A percentile compares a stretch with the other conserved stretches of the same genome.
phyloP scores from a whole-genome alignment of 2,113 vertebrate species.

The Otolemur garnettii region DNA sequence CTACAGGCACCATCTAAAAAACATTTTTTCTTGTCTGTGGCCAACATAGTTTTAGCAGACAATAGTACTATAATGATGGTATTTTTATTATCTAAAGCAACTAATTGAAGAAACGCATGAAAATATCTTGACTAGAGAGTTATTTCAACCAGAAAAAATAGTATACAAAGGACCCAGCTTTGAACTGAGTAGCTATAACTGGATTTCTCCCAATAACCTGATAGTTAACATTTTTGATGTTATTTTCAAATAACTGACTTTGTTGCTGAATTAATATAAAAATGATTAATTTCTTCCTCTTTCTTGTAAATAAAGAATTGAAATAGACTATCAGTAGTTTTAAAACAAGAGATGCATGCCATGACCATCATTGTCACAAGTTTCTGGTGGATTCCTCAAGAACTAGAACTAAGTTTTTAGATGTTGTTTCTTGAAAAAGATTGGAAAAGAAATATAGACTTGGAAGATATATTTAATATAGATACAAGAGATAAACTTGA shows the following conservation, averaged over 20 bases:
- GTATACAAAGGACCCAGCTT: neutral
- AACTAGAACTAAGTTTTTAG: neutral
- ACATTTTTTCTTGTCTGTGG: neutral
- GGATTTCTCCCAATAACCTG: neutral
- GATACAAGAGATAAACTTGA: neutral
- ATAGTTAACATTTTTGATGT: neutral
- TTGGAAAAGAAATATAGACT: neutral
- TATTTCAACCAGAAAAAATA: neutral
- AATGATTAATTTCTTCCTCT: neutral
- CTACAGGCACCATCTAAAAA: neutral
- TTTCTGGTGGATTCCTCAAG: neutral
- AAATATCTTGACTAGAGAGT: neutral
- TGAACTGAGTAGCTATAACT: neutral
- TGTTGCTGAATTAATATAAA: neutral
- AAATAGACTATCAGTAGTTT: conserved; percentile 1
- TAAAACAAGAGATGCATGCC: neutral
- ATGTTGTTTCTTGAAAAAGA: neutral
- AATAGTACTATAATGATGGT: neutral
- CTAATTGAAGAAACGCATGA: neutral
- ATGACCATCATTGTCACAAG: neutral
- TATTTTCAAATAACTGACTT: conserved; percentile 37
- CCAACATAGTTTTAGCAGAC: neutral
- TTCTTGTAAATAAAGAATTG: conserved; percentile 2
- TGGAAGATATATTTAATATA: neutral
- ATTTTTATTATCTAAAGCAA: conserved; percentile 12